Evolutionary conservation across 1,140 invertebrate species (phyloP).

Genomic region (Ips nitidus): DNA sequence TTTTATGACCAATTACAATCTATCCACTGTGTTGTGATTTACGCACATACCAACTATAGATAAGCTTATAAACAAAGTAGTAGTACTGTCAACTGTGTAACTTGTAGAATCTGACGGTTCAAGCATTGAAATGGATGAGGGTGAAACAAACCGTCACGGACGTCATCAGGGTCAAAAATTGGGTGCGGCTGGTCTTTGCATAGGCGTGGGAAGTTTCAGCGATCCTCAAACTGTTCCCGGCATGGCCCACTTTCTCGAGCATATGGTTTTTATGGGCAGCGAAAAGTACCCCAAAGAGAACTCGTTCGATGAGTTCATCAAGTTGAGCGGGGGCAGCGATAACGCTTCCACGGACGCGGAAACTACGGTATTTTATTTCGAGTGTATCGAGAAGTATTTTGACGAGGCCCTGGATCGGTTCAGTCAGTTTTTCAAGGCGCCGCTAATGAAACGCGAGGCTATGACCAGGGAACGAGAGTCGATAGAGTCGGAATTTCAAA

Average conservation of each 20-base stretch:
- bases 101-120: background rate
- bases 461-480: constrained; percentile 90
- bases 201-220: constrained; percentile 73
- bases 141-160: background rate
- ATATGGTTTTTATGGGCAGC: constrained; percentile 95
- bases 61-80: too few species aligned
- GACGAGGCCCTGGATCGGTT: constrained; percentile 79
- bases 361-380: constrained; percentile 85
- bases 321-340: constrained; percentile 74
- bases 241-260: constrained; percentile 92
- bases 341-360: constrained; percentile 87
- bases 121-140: background rate
- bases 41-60: too few species aligned
- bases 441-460: constrained; percentile 81
- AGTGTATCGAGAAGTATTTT: constrained; percentile 78
- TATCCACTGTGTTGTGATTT: too few species aligned
- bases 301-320: constrained; percentile 78
- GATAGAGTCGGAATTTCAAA: constrained; percentile 86
- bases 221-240: constrained; percentile 79
- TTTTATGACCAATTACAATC: too few species aligned
- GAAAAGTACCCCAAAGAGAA: constrained; percentile 85
- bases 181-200: constrained; percentile 70
- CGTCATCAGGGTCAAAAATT: constrained; percentile 48
- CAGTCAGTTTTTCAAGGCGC: constrained; percentile 86
- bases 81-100: too few species aligned